Base-by-base conservation (phyloP, 1,140 invertebrate species). In the Akabosia matsudoensis region DNA sequence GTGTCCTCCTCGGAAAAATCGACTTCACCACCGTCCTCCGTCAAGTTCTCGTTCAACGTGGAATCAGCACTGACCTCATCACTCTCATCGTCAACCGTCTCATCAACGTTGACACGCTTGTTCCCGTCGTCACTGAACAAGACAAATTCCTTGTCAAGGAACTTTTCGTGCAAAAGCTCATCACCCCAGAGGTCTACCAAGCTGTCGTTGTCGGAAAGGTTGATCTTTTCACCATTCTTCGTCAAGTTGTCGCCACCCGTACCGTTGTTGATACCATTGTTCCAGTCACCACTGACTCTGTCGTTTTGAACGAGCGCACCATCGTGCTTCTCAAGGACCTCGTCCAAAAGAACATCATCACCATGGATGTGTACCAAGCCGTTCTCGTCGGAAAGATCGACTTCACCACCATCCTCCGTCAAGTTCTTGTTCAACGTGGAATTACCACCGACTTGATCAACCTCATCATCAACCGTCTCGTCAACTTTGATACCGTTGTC, bases 121-220 rank as follows among this genome's bases (percentile, higher is more conserved):
- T 70, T 30, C 28, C 28, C 13, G 67, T 34, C 67, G 24, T 61
- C 14, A 22, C 14, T 22, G 54, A 70, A 16, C 67, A 30, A 30
- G 28, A 31, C 3, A 7, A 14, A 4, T 4, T 61, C 67, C 22
- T 70, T 30, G 24, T 70, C 67, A 70, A 70, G 67, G 28, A 34
- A 18, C 67, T 70, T 30, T 30, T 70, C 67, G 4, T 10, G 14
- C 10, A 31, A 31, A 70, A 70, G 2, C 4, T n/a, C 33, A 37
- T 37, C 70, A 37, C 70, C 70, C 70, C 70, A n/a, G 70, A 72
- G 70, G 22, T 72, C 26, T 72, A 72, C 61, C 26, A 67, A 3
- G 54, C 54, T 22, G 54, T 61, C 54, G 24, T 61, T 22, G 4
- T 10, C 24, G 28, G 67, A 16, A 10, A 31, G 30, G 33, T 34